Percentiles rank a stretch among this genome's conserved stretches.
These are phyloP conservation scores for Rhinopomastus cyanomelas DNA, from an alignment of 2,113 vertebrate genomes.

Conservation along the genomic window DNA sequence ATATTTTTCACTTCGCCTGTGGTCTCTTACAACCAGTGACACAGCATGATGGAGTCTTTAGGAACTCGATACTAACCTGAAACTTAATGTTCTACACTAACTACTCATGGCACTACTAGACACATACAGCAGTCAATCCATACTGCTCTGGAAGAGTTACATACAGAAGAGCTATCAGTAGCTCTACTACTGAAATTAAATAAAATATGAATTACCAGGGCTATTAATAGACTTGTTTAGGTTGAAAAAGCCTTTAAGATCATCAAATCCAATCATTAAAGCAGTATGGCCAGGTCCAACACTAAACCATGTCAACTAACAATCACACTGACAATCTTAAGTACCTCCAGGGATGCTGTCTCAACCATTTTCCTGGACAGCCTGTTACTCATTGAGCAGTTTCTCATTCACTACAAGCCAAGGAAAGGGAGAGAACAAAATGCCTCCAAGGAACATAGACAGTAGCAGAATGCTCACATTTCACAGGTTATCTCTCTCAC, in stretches of 20 bases:
- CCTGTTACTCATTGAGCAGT: background rate
- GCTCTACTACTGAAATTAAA: background rate
- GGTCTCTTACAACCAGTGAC: background rate
- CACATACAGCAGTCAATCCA: background rate
- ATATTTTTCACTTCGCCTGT: background rate
- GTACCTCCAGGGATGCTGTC: background rate
- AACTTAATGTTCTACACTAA: background rate
- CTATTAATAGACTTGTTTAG: background rate
- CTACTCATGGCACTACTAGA: background rate
- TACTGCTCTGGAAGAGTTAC: background rate
- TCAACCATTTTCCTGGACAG: background rate
- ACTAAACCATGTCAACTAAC: background rate
- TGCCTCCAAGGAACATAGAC: no score
- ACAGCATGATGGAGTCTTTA: background rate
- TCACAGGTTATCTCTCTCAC: background rate
- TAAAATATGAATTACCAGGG: background rate
- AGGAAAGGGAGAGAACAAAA: background rate
- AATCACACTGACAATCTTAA: background rate
- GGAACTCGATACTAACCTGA: background rate
- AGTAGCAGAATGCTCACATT: background rate
- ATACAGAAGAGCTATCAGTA: background rate
- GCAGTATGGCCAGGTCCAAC: background rate
- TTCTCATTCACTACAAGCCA: background rate
- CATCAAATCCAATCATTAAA: background rate
- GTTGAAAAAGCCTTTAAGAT: background rate